These are phyloP conservation scores for Tiliacea citrago DNA, from an alignment of 2,888 invertebrate genomes.

Conservation along the genomic window DNA sequence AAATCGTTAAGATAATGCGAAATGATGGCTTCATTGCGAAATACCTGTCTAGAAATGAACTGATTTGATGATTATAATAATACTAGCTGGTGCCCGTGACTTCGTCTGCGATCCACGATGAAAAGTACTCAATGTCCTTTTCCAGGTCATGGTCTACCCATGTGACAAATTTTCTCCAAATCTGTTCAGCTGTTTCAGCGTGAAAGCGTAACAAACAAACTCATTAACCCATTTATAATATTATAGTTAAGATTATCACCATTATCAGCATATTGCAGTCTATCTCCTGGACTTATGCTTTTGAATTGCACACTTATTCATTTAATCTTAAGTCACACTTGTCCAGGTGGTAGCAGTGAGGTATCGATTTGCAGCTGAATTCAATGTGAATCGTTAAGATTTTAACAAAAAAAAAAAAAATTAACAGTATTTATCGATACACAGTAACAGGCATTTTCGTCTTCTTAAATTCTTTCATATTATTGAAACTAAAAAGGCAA, in stretches of 20 bases:
- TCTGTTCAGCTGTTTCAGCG: no score
- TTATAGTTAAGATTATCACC: no score
- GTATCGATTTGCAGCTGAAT: not conserved
- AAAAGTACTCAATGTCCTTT: no score
- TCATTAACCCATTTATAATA: no score
- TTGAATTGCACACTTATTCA: not conserved
- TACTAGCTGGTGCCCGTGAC: no score
- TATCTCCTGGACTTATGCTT: not conserved
- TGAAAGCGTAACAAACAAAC: no score
- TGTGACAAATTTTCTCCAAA: no score
- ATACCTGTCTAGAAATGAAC: not conserved
- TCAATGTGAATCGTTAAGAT: not conserved
- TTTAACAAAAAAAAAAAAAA: no score
- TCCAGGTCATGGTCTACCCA: no score
- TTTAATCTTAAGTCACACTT: not conserved
- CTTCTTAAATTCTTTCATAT: not conserved
- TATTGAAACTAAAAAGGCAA: not conserved
- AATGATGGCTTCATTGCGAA: not conserved
- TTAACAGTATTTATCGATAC: no score
- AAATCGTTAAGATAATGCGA: not conserved
- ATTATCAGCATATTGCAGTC: not conserved
- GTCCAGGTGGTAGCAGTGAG: not conserved
- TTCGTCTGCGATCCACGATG: no score
- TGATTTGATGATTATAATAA: not conserved
- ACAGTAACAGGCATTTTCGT: no score